Base-by-base conservation (phyloP, 37 sponge, comb jelly and placozoan species). In the Halichondria panicea region DNA sequence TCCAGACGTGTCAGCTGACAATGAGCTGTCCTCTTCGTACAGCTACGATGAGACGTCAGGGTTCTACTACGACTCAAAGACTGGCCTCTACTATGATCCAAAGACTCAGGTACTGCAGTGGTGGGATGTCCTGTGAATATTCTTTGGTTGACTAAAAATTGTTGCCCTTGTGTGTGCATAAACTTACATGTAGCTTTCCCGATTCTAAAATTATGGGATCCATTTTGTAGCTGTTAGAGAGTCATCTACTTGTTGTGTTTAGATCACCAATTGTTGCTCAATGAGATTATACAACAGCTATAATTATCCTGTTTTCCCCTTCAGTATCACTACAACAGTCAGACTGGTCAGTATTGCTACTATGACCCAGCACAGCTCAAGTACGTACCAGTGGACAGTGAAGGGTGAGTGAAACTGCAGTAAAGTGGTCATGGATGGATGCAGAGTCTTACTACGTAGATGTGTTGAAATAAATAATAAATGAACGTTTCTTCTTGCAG, bases 71-170 rank as follows among this genome's bases (percentile, higher is more conserved):
- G 94, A 94, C 76, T 82, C 90, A 3, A 50, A 71, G 15, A 89
- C 88, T 37, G 94, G 94, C 58, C 79, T 97, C 34, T 95, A 97
- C 80, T 95, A 95, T 77, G 99, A 98, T 64, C 91, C 96, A 9
- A 92, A 89, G 33, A 86, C 97, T 37, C 83, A 89, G 83, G 97
- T 96, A 33, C 21, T 7, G n/a, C n/a, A n/a, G n/a, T n/a, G n/a
- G n/a, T n/a, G n/a, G n/a, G n/a, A n/a, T 19, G 18, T 18, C 53
- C 18, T 18, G 12, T 50, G 71, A 42, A 12, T 42, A n/a, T 15
- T 68, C 13, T 36, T 11, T n/a, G 11, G 13, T n/a, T n/a, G 25
- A n/a, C n/a, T n/a, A n/a, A n/a, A n/a, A n/a, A n/a, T n/a, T n/a
- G n/a, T n/a, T n/a, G n/a, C n/a, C n/a, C n/a, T n/a, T n/a, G n/a